Percentiles rank a stretch among this genome's conserved stretches.
phyloP scores from a whole-genome alignment of 2,888 invertebrate species.

The Leptopterna dolabrata region DNA sequence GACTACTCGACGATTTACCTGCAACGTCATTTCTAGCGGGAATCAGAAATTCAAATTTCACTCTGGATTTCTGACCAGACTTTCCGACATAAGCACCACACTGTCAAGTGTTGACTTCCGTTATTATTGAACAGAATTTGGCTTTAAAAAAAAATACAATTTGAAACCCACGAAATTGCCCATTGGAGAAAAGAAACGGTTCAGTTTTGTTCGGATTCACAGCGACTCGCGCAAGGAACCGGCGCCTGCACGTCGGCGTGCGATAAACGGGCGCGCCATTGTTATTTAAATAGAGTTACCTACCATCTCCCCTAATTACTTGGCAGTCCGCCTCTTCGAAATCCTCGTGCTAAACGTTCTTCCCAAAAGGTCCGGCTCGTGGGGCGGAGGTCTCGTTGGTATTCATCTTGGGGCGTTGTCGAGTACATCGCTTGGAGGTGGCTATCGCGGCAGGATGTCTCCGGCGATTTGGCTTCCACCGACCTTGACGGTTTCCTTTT shows the following conservation, averaged over 20 bases:
- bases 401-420: neutral
- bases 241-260: neutral
- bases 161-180: too few relatives aligned
- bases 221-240: neutral
- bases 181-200: too few relatives aligned
- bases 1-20: too few relatives aligned
- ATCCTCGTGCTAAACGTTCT: neutral
- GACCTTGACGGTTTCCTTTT: neutral
- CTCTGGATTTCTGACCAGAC: too few relatives aligned
- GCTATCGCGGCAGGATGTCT: conserved; percentile 5
- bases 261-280: neutral
- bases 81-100: too few relatives aligned
- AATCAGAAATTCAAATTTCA: too few relatives aligned
- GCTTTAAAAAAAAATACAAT: too few relatives aligned
- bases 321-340: neutral
- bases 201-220: too few relatives aligned
- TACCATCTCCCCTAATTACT: neutral
- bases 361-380: neutral
- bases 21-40: too few relatives aligned
- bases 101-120: too few relatives aligned
- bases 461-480: neutral
- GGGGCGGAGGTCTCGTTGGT: neutral
- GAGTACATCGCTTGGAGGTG: neutral
- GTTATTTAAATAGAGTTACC: neutral
- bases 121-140: too few relatives aligned